Base-by-base conservation (phyloP, 2,888 invertebrate species). In the Pyrochroa serraticornis region DNA sequence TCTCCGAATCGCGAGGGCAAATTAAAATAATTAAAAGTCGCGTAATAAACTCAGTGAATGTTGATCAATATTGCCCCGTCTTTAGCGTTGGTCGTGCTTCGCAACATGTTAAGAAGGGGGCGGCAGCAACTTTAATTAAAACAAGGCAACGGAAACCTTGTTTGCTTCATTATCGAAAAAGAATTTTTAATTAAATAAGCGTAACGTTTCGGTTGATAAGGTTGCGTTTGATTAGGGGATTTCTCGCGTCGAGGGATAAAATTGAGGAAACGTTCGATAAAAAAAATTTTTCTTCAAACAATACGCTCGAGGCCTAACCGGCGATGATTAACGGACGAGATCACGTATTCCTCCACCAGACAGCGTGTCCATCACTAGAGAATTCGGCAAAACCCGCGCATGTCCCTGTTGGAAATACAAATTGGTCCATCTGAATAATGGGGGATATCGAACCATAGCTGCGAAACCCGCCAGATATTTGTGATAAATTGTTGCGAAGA, bases 401-500 rank as follows among this genome's bases (percentile, higher is more conserved):
- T 51, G 44, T 51, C 34, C 12, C 41, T 34, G 13, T 32, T 48
- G 12, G 50, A 53, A 45, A 46, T 46, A 45, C 30, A 53, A 46
- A 53, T 53, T 46, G 53, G 39, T 32, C 46, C 53, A 53, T 53
- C 53, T 39, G 46, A 46, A 52, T 45, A 52, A 52, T 42, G 34
- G 35, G 3, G 34, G 50, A 31, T 43, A 69, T 68, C 63, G 66
- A 71, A 66, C 64, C 62, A 60, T 64, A 61, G 59, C 66, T 62
- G 60, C 3, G 56, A 60, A 65, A 64, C 63, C 63, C 64, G 62
- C 63, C 63, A 69, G 67, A 58, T 46, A 65, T 66, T 63, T 63
- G 65, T 71, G 71, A 72, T 71, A 71, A 71, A 73, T 73, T 65
- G 68, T 64, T 63, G 64, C 58, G 61, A 63, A 64, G 63, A 65